Evolutionary conservation across 2,888 invertebrate species (phyloP).

Genomic region (Drosophila heteroneura): DNA sequence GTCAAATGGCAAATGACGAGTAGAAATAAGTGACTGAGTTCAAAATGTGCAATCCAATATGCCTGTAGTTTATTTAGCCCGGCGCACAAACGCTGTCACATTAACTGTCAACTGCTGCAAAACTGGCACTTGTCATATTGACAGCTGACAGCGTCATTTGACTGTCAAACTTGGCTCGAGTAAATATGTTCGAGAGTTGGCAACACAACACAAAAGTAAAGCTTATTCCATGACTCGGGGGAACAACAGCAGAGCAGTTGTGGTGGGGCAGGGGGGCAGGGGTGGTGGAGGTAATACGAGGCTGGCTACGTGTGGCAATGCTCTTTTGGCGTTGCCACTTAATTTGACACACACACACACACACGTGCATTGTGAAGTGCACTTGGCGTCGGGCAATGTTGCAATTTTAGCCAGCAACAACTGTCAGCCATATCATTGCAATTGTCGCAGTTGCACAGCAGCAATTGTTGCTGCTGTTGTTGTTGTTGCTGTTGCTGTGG

Average conservation of each 20-base stretch:
- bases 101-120: slow-evolving; percentile 83
- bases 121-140: slow-evolving; percentile 84
- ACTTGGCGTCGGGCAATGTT: slow-evolving; percentile 77
- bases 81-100: slow-evolving; percentile 77
- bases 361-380: slow-evolving; percentile 37
- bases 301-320: slow-evolving; percentile 61
- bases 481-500: slow-evolving; percentile 7
- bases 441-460: slow-evolving; percentile 68
- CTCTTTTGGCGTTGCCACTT: slow-evolving; percentile 75
- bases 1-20: slow-evolving; percentile 21
- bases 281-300: neutral
- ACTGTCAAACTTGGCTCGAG: slow-evolving; percentile 76
- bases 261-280: neutral
- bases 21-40: slow-evolving; percentile 12
- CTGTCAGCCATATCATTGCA: slow-evolving; percentile 78
- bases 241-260: neutral
- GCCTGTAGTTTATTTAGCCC: slow-evolving; percentile 79
- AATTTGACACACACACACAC: slow-evolving; percentile 59
- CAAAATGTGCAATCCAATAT: slow-evolving; percentile 73
- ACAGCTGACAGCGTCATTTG: slow-evolving; percentile 84
- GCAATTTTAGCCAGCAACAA: slow-evolving; percentile 68
- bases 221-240: slow-evolving; percentile 12
- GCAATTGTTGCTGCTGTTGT: slow-evolving; percentile 4
- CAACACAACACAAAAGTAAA: slow-evolving; percentile 23
- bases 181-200: slow-evolving; percentile 52